Conservation (phyloP, 2,113 vertebrate genomes). For the Eretmochelys imbricata region DNA sequence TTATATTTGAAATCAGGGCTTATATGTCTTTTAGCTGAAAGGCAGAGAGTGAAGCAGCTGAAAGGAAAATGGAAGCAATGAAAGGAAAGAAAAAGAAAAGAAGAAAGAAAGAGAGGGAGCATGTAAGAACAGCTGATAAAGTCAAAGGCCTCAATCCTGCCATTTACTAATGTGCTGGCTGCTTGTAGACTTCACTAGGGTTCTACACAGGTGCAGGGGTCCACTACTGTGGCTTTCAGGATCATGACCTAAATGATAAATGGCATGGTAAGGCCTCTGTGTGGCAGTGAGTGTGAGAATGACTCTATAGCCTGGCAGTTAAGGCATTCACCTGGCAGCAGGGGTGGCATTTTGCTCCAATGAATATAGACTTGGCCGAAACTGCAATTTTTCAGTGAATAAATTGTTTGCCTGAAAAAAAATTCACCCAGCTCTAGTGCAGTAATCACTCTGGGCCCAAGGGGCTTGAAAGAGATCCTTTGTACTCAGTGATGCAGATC, state of each 20-base stretch:
- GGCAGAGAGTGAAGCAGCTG: not conserved
- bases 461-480: not conserved
- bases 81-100: not conserved
- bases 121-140: not conserved
- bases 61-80: fast-evolving
- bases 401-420: not conserved
- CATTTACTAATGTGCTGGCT: not conserved
- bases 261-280: fast-evolving
- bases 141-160: fast-evolving
- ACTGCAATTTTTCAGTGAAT: not conserved
- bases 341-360: not conserved
- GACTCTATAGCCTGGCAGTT: not conserved
- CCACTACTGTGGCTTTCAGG: fast-evolving
- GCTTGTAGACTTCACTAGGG: not conserved
- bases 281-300: not conserved
- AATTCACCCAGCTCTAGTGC: not conserved
- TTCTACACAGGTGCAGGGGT: not conserved
- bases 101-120: not conserved
- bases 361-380: not conserved
- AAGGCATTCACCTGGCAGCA: not conserved
- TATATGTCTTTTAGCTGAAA: not conserved
- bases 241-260: not conserved
- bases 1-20: not conserved
- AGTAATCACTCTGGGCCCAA: not conserved
- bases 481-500: not conserved